Base-by-base conservation (phyloP, 1,140 invertebrate species). In the Yoshiicerus persimilis region DNA sequence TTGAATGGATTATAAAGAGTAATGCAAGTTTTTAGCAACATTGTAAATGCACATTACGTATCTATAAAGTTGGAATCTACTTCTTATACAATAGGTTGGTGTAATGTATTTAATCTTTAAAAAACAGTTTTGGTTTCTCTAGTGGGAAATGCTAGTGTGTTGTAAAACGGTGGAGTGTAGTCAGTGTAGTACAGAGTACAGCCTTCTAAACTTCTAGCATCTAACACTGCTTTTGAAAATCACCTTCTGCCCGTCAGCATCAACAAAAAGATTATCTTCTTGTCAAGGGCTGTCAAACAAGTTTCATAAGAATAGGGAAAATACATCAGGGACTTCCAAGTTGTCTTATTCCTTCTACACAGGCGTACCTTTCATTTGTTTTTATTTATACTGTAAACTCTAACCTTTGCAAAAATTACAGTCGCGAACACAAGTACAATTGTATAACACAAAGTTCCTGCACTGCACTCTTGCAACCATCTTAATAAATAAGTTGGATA, bases 201-300 rank as follows among this genome's bases (percentile, higher is more conserved):
- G 23, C 27, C 64, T 66, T 66, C 64, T 27, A 66, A n/a, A n/a
- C n/a, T n/a, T n/a, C n/a, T n/a, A n/a, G n/a, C n/a, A n/a, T 25
- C 11, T 66, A 30, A 10, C 23, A 66, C 23, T 2, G 25, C 66
- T 30, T 70, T 30, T 70, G 25, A 70, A 27, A 66, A 30, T 30
- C 25, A 70, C 66, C 66, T 70, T 30, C 23, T 30, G 25, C 27
- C 64, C 27, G 27, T 66, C 64, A 66, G 64, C 64, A 66, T 66
- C 64, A 66, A 66, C 64, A 66, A 66, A 66, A 66, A 66, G 64
- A 66, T 47, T 85, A 10, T 25, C 47, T 41, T 56, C 30, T 85
- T 32, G 84, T 85, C 56, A 86, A 87, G 86, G 86, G 86, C 86
- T 87, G 86, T 75, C 86, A 87, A 87, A 87, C 86, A 41, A 87